These are phyloP conservation scores for Corythaixoides concolor DNA, from an alignment of 2,113 vertebrate species.

Conservation along the genomic window DNA sequence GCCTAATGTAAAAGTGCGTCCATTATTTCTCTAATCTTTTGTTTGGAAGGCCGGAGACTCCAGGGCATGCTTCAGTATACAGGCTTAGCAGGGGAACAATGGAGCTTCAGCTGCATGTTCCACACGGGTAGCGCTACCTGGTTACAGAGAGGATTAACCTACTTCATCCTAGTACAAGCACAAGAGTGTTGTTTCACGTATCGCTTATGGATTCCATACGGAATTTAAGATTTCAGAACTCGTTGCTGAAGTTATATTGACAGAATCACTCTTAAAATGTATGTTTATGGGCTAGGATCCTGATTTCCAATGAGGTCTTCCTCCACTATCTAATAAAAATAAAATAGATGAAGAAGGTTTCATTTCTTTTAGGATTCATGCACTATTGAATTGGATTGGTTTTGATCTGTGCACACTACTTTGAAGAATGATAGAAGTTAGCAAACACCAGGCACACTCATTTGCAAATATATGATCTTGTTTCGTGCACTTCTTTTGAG, in stretches of 20 bases:
- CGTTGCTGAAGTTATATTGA: accelerated
- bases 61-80: background rate
- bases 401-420: background rate
- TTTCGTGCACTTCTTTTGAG: background rate
- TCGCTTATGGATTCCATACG: background rate
- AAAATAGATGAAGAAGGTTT: background rate
- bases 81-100: background rate
- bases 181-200: background rate
- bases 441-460: background rate
- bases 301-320: background rate
- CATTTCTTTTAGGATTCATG: background rate
- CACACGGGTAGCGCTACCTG: background rate
- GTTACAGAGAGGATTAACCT: background rate
- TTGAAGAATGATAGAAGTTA: background rate
- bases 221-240: background rate
- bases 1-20: background rate
- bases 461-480: background rate
- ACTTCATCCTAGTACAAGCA: background rate
- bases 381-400: background rate
- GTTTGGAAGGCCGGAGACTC: background rate
- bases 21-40: background rate
- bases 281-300: background rate
- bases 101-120: background rate
- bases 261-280: background rate
- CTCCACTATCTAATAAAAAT: background rate